Conservation (phyloP, 2,888 invertebrate species). For the Spilosoma lubricipeda region DNA sequence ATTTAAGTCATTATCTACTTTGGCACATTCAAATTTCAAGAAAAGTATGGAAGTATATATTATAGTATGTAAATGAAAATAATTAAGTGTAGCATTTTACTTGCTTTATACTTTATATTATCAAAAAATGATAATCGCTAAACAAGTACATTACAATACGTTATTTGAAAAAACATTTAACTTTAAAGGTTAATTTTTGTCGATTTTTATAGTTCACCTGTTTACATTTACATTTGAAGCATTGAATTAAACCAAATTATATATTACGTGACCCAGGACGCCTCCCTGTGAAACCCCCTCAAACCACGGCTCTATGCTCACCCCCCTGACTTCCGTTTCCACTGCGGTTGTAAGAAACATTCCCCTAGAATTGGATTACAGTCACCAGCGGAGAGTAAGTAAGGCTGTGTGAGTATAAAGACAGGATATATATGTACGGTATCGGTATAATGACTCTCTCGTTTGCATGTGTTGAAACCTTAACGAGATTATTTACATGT, state of each 20-base stretch:
- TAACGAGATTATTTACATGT: constrained; percentile 46
- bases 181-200: background rate
- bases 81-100: background rate
- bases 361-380: constrained; percentile 73
- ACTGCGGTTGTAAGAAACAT: constrained; percentile 72
- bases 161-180: background rate
- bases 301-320: constrained; percentile 57
- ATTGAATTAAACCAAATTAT: constrained; percentile 49
- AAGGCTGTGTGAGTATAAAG: constrained; percentile 25
- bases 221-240: constrained; percentile 32
- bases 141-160: background rate
- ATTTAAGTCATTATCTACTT: background rate
- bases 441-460: constrained; percentile 45
- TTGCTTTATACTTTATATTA: background rate
- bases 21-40: background rate
- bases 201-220: constrained; percentile 23
- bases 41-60: background rate
- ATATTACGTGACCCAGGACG: constrained; percentile 60
- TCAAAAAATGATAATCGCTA: background rate
- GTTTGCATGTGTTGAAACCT: constrained; percentile 49
- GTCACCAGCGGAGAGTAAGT: constrained; percentile 46
- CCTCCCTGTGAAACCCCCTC: constrained; percentile 63
- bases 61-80: background rate
- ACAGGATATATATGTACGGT: constrained; percentile 4
- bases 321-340: constrained; percentile 66